Conservation (phyloP, 2,888 invertebrate species). For the Venustoraphidia nigricollis region DNA sequence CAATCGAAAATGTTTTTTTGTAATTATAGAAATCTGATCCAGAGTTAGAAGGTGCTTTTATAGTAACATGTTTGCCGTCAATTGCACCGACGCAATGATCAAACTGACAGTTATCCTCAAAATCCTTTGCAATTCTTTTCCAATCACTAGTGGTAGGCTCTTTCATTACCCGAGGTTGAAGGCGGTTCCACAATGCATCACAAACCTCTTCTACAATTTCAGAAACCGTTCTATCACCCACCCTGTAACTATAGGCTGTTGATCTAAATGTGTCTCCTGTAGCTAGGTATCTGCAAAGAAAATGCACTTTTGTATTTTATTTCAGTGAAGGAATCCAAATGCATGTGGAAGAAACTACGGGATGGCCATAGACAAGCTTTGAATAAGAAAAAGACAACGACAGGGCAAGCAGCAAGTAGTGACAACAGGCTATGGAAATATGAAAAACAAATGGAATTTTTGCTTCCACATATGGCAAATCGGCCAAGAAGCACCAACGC, state of each 20-base stretch:
- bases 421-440: too few species aligned
- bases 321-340: too few species aligned
- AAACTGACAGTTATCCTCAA: conserved; percentile 12
- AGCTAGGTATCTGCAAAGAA: conserved; percentile 5
- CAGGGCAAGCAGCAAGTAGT: too few species aligned
- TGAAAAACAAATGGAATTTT: too few species aligned
- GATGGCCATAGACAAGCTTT: too few species aligned
- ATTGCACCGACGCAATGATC: conserved; percentile 13
- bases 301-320: not conserved
- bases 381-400: too few species aligned
- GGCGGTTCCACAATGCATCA: conserved; percentile 4
- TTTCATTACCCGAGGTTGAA: conserved; percentile 10
- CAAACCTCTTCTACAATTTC: conserved; percentile 6
- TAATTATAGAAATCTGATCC: conserved; percentile 13
- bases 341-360: too few species aligned
- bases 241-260: conserved; percentile 7
- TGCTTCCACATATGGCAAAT: too few species aligned
- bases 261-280: conserved; percentile 6
- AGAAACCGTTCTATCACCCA: conserved; percentile 6
- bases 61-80: conserved; percentile 15
- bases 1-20: conserved; percentile 11
- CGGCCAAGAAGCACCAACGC: too few species aligned
- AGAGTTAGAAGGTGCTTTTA: conserved; percentile 11
- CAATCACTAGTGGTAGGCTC: conserved; percentile 10
- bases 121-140: conserved; percentile 10